Conservation (phyloP, 2,113 vertebrate species). For the Zapus hudsonius region DNA sequence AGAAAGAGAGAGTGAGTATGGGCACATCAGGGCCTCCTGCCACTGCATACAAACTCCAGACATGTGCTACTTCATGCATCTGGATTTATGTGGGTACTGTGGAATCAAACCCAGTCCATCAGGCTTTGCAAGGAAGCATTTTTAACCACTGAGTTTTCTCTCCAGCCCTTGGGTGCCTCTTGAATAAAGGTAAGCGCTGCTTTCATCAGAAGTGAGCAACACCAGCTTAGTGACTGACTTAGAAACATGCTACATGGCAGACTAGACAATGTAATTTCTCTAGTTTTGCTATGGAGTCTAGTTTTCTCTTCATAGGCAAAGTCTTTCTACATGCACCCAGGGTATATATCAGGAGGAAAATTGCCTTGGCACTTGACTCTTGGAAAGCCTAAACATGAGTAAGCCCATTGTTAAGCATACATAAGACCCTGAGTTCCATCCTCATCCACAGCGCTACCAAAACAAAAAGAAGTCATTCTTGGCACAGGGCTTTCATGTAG, state of each 20-base stretch:
- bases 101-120: too few relatives aligned
- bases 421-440: neutral
- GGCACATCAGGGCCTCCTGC: too few relatives aligned
- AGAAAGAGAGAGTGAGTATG: too few relatives aligned
- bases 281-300: neutral
- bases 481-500: conserved; percentile 1
- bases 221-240: conserved; percentile 30
- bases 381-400: neutral
- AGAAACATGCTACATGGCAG: conserved; percentile 27
- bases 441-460: neutral
- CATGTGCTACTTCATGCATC: too few relatives aligned
- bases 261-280: conserved; percentile 12
- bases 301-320: conserved; percentile 21
- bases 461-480: neutral
- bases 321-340: conserved; percentile 23
- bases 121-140: too few relatives aligned
- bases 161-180: neutral
- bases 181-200: conserved; percentile 13
- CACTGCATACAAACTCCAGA: too few relatives aligned
- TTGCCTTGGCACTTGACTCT: neutral
- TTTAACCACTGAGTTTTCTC: too few relatives aligned
- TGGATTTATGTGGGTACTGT: too few relatives aligned
- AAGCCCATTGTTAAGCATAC: neutral
- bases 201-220: conserved; percentile 24
- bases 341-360: neutral